Conservation (phyloP, 2,113 vertebrate species). For the Phyllopteryx taeniolatus region DNA sequence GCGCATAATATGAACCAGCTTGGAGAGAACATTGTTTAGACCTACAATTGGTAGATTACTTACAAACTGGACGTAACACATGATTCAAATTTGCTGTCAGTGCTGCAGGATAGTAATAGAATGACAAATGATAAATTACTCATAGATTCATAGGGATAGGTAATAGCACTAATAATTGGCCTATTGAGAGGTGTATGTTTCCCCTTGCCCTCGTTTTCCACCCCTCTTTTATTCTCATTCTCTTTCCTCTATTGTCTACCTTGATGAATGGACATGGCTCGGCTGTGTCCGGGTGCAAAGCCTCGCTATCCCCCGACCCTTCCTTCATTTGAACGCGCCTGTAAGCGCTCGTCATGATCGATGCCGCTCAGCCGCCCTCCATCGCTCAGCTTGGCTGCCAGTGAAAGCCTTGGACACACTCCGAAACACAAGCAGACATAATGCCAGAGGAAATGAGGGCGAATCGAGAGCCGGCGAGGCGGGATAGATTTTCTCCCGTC, state of each 20-base stretch:
- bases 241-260: constrained; percentile 48
- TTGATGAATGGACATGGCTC: constrained; percentile 56
- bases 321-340: constrained; percentile 37
- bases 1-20: background rate
- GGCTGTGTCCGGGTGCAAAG: constrained; percentile 29
- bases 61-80: background rate
- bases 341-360: constrained; percentile 51
- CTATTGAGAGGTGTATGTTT: constrained; percentile 44
- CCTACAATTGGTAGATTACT: background rate
- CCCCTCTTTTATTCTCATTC: constrained; percentile 36
- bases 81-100: background rate
- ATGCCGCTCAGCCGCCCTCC: constrained; percentile 48
- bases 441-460: constrained; percentile 51
- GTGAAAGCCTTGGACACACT: constrained; percentile 52
- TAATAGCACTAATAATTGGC: constrained; percentile 47
- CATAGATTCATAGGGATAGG: background rate
- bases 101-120: background rate
- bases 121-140: background rate
- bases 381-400: constrained; percentile 59
- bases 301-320: constrained; percentile 33
- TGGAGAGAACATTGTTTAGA: background rate
- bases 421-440: constrained; percentile 56
- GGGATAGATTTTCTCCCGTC: constrained; percentile 51
- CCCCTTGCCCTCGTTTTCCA: constrained; percentile 19
- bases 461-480: constrained; percentile 31